Evolutionary conservation across 1,140 invertebrate genomes (phyloP).

Genomic region (Campodea augens): DNA sequence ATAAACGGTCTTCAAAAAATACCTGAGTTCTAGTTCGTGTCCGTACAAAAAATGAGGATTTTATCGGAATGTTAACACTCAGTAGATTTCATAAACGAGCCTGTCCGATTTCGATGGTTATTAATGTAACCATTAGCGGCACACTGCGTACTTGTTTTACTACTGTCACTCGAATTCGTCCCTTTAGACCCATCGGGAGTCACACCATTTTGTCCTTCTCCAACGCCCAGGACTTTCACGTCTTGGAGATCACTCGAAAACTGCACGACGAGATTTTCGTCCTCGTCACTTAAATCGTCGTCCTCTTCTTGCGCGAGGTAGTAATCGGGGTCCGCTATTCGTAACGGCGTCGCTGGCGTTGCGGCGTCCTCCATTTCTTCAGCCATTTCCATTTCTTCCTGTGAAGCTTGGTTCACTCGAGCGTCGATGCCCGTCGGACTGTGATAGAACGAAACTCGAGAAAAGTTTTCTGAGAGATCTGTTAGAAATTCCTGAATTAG

Average conservation of each 20-base stretch:
- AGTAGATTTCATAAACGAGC: background rate
- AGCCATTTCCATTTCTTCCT: constrained; percentile 7
- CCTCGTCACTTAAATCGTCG: too few species aligned
- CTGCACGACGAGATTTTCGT: too few species aligned
- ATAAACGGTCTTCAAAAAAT: too few species aligned
- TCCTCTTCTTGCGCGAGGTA: too few species aligned
- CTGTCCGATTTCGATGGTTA: too few species aligned
- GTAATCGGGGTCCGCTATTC: too few species aligned
- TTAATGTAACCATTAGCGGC: background rate
- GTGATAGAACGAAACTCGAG: constrained; percentile 57
- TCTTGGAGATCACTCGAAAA: too few species aligned
- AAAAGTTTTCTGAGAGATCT: constrained; percentile 34
- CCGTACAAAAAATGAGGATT: too few species aligned
- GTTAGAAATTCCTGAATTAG: constrained; percentile 43
- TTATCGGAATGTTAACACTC: background rate
- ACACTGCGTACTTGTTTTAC: background rate
- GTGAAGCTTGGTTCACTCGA: constrained; percentile 16
- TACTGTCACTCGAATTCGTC: background rate
- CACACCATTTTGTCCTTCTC: too few species aligned
- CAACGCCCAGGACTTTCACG: too few species aligned
- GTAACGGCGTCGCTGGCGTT: constrained; percentile 16
- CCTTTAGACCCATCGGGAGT: too few species aligned
- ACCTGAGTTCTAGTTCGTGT: too few species aligned
- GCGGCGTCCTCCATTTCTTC: constrained; percentile 10
- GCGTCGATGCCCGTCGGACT: constrained; percentile 38